These are phyloP conservation scores for Sebastes cheni DNA, from an alignment of 2,797 vertebrate species.

Conservation along the genomic window DNA sequence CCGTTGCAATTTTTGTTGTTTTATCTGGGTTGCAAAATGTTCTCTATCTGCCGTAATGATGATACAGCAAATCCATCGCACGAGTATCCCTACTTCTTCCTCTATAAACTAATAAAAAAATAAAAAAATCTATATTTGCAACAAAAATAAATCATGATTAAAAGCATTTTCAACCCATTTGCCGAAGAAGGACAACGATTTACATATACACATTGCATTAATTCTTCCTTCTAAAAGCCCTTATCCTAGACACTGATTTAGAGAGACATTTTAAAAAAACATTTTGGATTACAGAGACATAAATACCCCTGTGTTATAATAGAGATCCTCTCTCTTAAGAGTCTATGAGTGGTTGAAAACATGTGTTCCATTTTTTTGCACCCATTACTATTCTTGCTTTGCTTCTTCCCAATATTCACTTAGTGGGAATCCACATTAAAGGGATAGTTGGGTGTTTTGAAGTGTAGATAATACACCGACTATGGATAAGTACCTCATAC, in stretches of 20 bases:
- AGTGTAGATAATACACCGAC: too few species aligned
- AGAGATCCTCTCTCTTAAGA: background rate
- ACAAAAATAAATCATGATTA: background rate
- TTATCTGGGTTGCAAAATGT: background rate
- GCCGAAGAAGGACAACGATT: background rate
- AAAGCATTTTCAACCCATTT: background rate
- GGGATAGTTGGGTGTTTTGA: too few species aligned
- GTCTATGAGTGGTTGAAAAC: background rate
- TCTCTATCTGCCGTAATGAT: background rate
- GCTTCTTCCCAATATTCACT: background rate
- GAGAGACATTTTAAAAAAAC: background rate
- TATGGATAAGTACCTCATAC: too few species aligned
- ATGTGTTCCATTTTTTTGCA: background rate
- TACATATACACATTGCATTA: background rate
- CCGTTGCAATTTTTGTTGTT: background rate
- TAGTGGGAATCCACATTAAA: background rate
- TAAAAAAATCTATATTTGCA: background rate
- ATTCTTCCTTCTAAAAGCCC: background rate
- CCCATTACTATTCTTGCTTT: background rate
- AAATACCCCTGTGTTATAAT: constrained; percentile 1
- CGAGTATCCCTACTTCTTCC: background rate
- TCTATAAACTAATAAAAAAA: background rate
- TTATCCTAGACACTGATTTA: background rate
- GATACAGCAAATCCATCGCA: background rate
- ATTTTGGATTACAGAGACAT: background rate